A percentile compares a stretch with the other conserved stretches of the same genome.
Conservation (phyloP, 1,140 invertebrate genomes). For the Homalodisca vitripennis region DNA sequence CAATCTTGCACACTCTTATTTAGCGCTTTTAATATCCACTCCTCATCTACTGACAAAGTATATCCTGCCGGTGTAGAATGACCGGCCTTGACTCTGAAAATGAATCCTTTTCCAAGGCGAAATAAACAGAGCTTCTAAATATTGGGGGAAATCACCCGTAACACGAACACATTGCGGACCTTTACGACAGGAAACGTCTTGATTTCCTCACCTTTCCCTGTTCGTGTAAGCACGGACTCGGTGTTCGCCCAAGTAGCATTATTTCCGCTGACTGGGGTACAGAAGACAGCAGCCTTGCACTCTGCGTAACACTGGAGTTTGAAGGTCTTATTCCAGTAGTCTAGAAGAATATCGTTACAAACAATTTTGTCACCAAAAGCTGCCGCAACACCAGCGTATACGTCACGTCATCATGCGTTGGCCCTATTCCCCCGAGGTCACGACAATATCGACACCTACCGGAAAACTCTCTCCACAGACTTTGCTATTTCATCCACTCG, state of each 20-base stretch:
- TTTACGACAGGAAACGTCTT: slow-evolving; percentile 62
- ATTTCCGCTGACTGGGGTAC: slow-evolving; percentile 35
- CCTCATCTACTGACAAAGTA: slow-evolving; percentile 59
- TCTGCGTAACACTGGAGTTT: too few relatives aligned
- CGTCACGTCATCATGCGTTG: slow-evolving; percentile 84
- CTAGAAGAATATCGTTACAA: slow-evolving; percentile 58
- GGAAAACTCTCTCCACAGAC: slow-evolving; percentile 67
- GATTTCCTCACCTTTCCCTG: too few relatives aligned
- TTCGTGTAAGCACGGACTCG: too few relatives aligned
- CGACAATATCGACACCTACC: slow-evolving; percentile 60
- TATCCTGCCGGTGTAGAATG: slow-evolving; percentile 49
- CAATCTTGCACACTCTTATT: slow-evolving; percentile 55
- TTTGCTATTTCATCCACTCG: slow-evolving; percentile 65
- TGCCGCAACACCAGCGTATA: slow-evolving; percentile 73
- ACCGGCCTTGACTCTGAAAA: slow-evolving; percentile 38
- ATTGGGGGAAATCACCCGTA: slow-evolving; percentile 74
- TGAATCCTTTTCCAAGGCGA: slow-evolving; percentile 43
- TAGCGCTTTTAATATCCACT: slow-evolving; percentile 55
- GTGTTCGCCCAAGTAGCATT: too few relatives aligned
- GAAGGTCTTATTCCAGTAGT: slow-evolving; percentile 52
- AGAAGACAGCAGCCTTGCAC: slow-evolving; percentile 32
- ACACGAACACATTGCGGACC: slow-evolving; percentile 71
- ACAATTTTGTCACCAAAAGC: slow-evolving; percentile 64
- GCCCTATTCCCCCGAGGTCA: slow-evolving; percentile 82
- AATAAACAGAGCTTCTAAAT: slow-evolving; percentile 63